A percentile compares a stretch with the other conserved stretches of the same genome.
phyloP scores from a whole-genome alignment of 2,113 vertebrate genomes.

The Rhinichthys klamathensis region DNA sequence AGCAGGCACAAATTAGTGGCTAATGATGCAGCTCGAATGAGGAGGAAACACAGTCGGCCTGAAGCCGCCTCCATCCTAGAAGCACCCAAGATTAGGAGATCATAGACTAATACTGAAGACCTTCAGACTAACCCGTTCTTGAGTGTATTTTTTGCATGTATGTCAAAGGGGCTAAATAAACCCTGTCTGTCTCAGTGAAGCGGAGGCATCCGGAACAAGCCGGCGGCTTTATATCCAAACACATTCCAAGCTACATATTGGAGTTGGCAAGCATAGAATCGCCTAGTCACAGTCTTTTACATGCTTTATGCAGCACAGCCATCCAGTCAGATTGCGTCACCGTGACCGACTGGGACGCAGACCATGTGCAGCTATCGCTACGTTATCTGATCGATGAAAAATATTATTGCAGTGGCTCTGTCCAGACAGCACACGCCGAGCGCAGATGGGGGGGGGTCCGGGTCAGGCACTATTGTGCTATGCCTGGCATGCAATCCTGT shows the following conservation, averaged over 20 bases:
- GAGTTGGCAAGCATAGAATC: conserved; percentile 24
- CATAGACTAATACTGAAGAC: neutral
- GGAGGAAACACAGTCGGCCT: conserved; percentile 43
- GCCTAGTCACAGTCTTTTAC: conserved; percentile 15
- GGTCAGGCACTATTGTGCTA: conserved; percentile 49
- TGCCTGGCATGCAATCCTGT: conserved; percentile 62
- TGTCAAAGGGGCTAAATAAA: conserved; percentile 29
- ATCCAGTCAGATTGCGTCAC: conserved; percentile 30
- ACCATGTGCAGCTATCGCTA: conserved; percentile 27
- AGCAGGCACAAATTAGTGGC: conserved; percentile 49
- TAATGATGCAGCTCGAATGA: conserved; percentile 43
- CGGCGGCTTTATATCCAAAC: neutral
- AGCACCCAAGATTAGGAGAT: neutral
- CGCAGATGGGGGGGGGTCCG: conserved; percentile 50
- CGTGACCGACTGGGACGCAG: conserved; percentile 4
- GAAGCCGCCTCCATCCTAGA: neutral
- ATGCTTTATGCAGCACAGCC: conserved; percentile 21
- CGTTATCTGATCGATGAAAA: conserved; percentile 29
- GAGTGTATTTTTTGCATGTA: conserved; percentile 5
- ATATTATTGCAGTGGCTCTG: conserved; percentile 1
- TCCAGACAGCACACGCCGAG: conserved; percentile 23
- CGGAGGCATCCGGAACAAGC: conserved; percentile 50
- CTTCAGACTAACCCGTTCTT: neutral
- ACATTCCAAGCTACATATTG: conserved; percentile 41
- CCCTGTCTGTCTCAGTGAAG: conserved; percentile 25